Base-by-base conservation (phyloP, 2,888 invertebrate genomes). In the Dryobotodes eremita region DNA sequence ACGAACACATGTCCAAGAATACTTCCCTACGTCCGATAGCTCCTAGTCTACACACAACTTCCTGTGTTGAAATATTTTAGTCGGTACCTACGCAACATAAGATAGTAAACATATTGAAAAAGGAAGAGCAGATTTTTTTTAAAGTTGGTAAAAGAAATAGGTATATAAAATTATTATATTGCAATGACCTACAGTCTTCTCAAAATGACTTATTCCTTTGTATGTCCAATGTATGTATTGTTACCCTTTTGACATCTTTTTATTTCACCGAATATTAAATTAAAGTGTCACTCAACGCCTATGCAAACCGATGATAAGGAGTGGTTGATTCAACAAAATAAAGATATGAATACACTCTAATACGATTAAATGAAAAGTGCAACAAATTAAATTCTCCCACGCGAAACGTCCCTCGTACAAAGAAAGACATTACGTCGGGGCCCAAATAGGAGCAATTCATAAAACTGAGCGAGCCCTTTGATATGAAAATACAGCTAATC, bases 401-500 rank as follows among this genome's bases (percentile, higher is more conserved):
- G 95, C 95, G 92, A 92, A 92, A 91, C 89, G 92, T 93, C 93
- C 94, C 93, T 91, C 91, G 91, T 91, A 94, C 92, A 95, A 94
- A 95, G 94, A 93, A 93, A 95, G 95, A 95, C 95, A 94, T 95
- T 93, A 94, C 91, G 92, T 88, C 91, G 91, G 85, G 46, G 89
- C 93, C 93, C 92, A 92, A 95, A 95, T 94, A 93, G 93, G 92
- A 95, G 94, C 95, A 95, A 96, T 95, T 96, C 94, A 96, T 96
- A 96, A 95, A 94, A 94, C 92, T 94, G 93, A 94, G 94, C 94
- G 91, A 92, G 91, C 91, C 94, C 94, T 96, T 96, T 96, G 94
- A 96, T 96, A 96, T 96, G 96, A 97, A 96, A 97, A 96, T 96
- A 93, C 92, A 91, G 89, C 91, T 96, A 96, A 97, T 96, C 96